Evolutionary conservation across 2,888 invertebrate species (phyloP).

Genomic region (Aphidius colemani): DNA sequence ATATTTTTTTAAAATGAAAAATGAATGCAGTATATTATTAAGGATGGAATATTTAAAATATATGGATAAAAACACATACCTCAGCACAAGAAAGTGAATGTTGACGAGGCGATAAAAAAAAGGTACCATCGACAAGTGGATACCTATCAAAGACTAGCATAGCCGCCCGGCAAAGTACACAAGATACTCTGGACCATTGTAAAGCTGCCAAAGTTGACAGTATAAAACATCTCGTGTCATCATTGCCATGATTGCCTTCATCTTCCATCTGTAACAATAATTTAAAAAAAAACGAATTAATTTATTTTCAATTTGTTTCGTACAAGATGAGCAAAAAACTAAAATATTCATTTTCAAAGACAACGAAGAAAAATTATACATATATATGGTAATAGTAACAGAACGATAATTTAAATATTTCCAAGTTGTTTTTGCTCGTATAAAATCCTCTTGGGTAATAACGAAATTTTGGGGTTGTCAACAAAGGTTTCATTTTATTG

Average conservation of each 20-base stretch:
- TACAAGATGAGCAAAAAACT: no score
- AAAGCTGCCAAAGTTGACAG: slow-evolving; percentile 91
- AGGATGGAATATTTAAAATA: neutral
- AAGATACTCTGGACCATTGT: slow-evolving; percentile 83
- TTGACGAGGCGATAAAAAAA: slow-evolving; percentile 94
- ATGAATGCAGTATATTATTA: neutral
- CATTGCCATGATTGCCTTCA: slow-evolving; percentile 97
- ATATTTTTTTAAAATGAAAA: neutral
- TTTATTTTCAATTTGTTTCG: no score
- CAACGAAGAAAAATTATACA: neutral
- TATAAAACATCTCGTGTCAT: slow-evolving; percentile 95
- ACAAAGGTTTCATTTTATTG: slow-evolving; percentile 40
- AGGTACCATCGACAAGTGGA: slow-evolving; percentile 95
- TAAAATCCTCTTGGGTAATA: slow-evolving; percentile 39
- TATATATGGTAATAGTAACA: neutral
- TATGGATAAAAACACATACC: slow-evolving; percentile 65
- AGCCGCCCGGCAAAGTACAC: slow-evolving; percentile 85
- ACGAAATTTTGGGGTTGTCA: slow-evolving; percentile 41
- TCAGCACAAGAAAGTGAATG: slow-evolving; percentile 86
- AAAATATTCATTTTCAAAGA: slow-evolving; percentile 1
- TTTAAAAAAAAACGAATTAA: neutral
- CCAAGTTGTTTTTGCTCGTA: slow-evolving; percentile 31
- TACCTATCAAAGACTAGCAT: slow-evolving; percentile 96
- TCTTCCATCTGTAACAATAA: slow-evolving; percentile 85
- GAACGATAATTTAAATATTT: slow-evolving; percentile 37